These are phyloP conservation scores for Holothuria scabra DNA, from an alignment of 53 echinoderm and acorn worm species.

Conservation along the genomic window DNA sequence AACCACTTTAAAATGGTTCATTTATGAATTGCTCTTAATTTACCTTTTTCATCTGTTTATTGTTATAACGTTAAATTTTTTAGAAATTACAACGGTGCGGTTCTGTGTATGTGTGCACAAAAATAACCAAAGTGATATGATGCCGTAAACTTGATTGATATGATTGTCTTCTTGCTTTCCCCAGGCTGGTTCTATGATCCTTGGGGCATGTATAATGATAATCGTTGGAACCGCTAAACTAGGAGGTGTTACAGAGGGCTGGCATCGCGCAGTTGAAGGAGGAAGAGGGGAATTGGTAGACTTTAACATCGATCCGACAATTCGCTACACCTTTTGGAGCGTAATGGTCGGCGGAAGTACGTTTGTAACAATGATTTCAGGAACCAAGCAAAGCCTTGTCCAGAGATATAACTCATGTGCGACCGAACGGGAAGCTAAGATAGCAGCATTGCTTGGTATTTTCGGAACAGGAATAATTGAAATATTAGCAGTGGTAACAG, in stretches of 20 bases:
- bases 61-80: no score
- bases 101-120: no score
- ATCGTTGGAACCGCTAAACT: slow-evolving; percentile 11
- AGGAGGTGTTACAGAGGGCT: slow-evolving; percentile 36
- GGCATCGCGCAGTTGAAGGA: slow-evolving; percentile 33
- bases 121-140: no score
- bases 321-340: slow-evolving; percentile 19
- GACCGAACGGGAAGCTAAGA: slow-evolving; percentile 9
- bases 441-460: slow-evolving; percentile 24
- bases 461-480: slow-evolving; percentile 27
- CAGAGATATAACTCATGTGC: slow-evolving; percentile 38
- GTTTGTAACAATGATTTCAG: background rate
- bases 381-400: slow-evolving; percentile 19
- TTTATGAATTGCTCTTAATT: no score
- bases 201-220: slow-evolving; percentile 26
- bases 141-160: no score
- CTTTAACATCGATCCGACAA: slow-evolving; percentile 36
- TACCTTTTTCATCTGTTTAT: no score
- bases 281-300: slow-evolving; percentile 18
- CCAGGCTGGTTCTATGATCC: slow-evolving; percentile 13
- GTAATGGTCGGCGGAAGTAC: slow-evolving; percentile 22
- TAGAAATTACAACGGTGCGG: no score
- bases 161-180: no score
- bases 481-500: slow-evolving; percentile 28
- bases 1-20: no score